Base-by-base conservation (phyloP, 2,797 vertebrate genomes). In the Phoxinus dragarum region DNA sequence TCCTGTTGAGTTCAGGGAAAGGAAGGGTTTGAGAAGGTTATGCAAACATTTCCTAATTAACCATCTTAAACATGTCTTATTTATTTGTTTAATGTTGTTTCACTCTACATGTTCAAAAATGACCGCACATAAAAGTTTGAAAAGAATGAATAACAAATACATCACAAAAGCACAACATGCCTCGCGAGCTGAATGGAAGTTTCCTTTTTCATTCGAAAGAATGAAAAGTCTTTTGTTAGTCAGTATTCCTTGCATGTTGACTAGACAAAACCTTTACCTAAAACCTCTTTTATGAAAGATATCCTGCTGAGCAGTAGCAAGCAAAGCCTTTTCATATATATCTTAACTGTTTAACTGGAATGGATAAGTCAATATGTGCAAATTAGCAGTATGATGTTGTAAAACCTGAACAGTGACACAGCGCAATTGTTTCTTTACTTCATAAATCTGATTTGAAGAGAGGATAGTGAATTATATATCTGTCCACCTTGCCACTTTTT, bases 1-100 rank as follows among this genome's bases (percentile, higher is more conserved):
- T 80, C 77, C 84, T 85, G 84, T 54, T 80, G 56, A 74, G 34
- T 40, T n/a, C 84, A 80, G 77, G 77, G 67, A 80, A 74, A 66
- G 76, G 84, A 85, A 80, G 69, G 27, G 40, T 49, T 73, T 67
- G 69, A 67, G 31, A 67, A 14, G 3, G 27, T 59, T 73, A 19
- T 42, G 52, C 14, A 80, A 72, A 85, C 84, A 80, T 80, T 67
- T 85, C 68, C 68, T 66, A 31, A 71, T 47, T 72, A 40, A 72
- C 49, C 40, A 42, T 61, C 67, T 72, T 72, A 68, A 61, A 38
- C 27, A 19, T 11, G n/a, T n/a, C 21, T 52, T 64, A 52, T 64
- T 52, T 72, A 56, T 54, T 84, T 69, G 2, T 56, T 84, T 71
- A 27, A 17, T 31, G 56, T 76, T 42, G 21, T 52, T 38, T 38